phyloP scores from a whole-genome alignment of 1,140 invertebrate species.

The Pogonomyrmex barbatus region DNA sequence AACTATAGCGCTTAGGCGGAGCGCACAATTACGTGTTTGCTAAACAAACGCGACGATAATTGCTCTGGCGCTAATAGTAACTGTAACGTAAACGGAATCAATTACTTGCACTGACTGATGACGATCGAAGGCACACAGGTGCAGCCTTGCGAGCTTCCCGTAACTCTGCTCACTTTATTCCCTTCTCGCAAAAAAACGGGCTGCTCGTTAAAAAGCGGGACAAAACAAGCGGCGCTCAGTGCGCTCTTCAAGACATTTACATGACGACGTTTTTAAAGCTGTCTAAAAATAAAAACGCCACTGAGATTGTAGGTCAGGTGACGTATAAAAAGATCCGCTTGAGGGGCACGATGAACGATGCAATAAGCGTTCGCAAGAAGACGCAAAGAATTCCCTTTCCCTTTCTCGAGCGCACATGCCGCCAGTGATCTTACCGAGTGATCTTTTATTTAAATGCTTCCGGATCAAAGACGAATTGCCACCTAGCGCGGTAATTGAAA shows the following conservation, averaged over 20 bases:
- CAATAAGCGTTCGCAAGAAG: constrained; percentile 58
- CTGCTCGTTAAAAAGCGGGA: constrained; percentile 63
- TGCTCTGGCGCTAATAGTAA: constrained; percentile 63
- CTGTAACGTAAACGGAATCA: constrained; percentile 68
- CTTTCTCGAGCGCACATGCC: not conserved
- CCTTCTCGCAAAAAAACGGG: constrained; percentile 32
- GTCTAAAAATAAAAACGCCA: constrained; percentile 74
- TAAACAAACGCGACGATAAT: constrained; percentile 73
- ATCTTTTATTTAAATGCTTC: constrained; percentile 61
- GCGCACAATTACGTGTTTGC: constrained; percentile 62
- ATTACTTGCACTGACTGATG: constrained; percentile 34
- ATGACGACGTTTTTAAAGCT: constrained; percentile 66
- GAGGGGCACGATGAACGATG: not conserved
- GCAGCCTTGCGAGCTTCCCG: not conserved
- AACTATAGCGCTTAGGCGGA: constrained; percentile 17
- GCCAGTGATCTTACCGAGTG: constrained; percentile 43
- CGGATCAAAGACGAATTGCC: constrained; percentile 54
- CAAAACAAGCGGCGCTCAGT: constrained; percentile 49
- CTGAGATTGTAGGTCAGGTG: constrained; percentile 76
- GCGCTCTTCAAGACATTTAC: constrained; percentile 56
- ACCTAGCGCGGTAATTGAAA: constrained; percentile 36
- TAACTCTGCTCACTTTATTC: constrained; percentile 20
- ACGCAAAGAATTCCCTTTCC: constrained; percentile 28
- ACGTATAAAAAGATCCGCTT: constrained; percentile 66
- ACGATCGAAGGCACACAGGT: not conserved